Conservation (phyloP, 2,888 invertebrate species). For the Agonopterix alstromeriana region DNA sequence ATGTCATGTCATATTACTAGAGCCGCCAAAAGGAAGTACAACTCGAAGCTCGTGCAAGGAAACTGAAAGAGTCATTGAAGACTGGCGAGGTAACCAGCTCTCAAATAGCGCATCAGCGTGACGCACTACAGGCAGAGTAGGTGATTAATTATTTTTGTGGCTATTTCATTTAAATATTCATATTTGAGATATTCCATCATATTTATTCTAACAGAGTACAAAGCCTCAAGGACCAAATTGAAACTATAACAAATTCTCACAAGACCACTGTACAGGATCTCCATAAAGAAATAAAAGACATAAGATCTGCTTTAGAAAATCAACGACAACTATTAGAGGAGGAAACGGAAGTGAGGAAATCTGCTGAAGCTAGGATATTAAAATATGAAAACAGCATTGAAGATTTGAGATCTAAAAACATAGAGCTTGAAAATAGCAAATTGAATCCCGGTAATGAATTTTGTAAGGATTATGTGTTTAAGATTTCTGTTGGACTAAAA, state of each 20-base stretch:
- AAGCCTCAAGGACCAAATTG: constrained; percentile 50
- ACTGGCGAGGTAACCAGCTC: constrained; percentile 57
- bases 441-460: constrained; percentile 44
- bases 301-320: constrained; percentile 35
- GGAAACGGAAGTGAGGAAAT: constrained; percentile 37
- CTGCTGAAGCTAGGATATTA: constrained; percentile 29
- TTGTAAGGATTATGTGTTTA: neutral
- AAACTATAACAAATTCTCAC: constrained; percentile 38
- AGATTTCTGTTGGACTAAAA: too few species aligned
- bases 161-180: neutral
- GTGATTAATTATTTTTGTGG: constrained; percentile 11
- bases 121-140: constrained; percentile 51
- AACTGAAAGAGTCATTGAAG: constrained; percentile 60
- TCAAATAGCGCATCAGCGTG: constrained; percentile 55
- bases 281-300: constrained; percentile 42
- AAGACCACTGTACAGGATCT: constrained; percentile 41
- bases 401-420: constrained; percentile 43
- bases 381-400: constrained; percentile 39
- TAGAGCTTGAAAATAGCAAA: constrained; percentile 46
- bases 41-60: constrained; percentile 61
- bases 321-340: constrained; percentile 28
- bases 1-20: constrained; percentile 21
- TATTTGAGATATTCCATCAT: neutral
- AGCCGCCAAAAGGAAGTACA: constrained; percentile 63
- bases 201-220: constrained; percentile 32